Percentiles rank a stretch among this genome's conserved stretches.
phyloP scores from a whole-genome alignment of 2,888 invertebrate genomes.

The Laspeyria flexula region DNA sequence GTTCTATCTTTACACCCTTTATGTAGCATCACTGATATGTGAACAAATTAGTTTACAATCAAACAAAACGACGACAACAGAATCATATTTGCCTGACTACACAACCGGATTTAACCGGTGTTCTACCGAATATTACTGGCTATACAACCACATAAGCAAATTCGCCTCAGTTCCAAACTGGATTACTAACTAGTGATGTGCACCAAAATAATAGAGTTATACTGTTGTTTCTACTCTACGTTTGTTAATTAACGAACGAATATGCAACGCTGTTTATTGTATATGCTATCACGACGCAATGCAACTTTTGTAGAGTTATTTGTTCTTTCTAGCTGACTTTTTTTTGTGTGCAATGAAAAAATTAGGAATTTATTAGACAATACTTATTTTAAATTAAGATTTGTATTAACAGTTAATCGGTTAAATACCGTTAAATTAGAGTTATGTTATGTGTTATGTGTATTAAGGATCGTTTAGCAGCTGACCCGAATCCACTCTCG shows the following conservation, averaged over 20 bases:
- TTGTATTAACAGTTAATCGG: no score
- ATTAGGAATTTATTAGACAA: no score
- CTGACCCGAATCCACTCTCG: no score
- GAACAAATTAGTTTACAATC: conserved; percentile 10
- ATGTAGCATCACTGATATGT: background rate
- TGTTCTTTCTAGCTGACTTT: no score
- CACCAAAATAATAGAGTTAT: conserved; percentile 40
- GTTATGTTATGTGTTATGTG: no score
- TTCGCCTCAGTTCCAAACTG: conserved; percentile 35
- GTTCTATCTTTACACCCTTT: no score
- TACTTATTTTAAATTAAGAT: no score
- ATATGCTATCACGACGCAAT: background rate
- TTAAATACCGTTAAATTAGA: no score
- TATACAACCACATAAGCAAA: conserved; percentile 19
- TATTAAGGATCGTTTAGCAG: no score
- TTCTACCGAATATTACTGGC: conserved; percentile 34
- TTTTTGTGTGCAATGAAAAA: no score
- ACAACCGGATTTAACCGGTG: conserved; percentile 25
- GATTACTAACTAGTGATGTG: conserved; percentile 37
- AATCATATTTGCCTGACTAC: conserved; percentile 17
- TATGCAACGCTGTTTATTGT: background rate
- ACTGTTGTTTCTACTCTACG: conserved; percentile 17
- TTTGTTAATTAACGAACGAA: conserved; percentile 31
- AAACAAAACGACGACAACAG: conserved; percentile 10
- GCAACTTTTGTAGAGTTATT: background rate